Conservation (phyloP, 2,797 vertebrate genomes). For the Bovichtus variegatus region DNA sequence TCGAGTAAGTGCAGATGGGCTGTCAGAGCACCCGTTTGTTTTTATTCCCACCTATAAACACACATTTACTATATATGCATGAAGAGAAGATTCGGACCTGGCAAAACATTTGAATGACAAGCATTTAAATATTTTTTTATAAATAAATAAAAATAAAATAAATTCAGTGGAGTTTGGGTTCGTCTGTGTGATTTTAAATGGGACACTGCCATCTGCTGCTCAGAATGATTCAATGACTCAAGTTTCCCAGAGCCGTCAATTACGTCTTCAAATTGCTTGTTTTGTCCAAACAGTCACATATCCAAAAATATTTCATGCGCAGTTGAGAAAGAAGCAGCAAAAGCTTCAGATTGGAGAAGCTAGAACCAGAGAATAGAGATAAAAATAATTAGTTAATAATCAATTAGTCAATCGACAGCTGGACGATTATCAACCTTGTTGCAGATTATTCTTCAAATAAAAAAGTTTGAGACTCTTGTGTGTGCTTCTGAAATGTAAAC, state of each 20-base stretch:
- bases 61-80: background rate
- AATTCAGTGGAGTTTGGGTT: background rate
- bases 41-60: background rate
- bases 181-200: constrained; percentile 41
- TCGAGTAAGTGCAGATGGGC: constrained; percentile 85
- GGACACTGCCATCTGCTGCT: constrained; percentile 81
- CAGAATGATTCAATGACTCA: constrained; percentile 9
- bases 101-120: background rate
- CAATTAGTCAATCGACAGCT: too few relatives aligned
- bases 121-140: background rate
- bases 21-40: background rate
- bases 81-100: background rate
- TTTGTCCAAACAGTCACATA: background rate
- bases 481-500: too few relatives aligned
- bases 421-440: too few relatives aligned
- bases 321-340: background rate
- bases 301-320: background rate
- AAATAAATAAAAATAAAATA: background rate
- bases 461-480: too few relatives aligned
- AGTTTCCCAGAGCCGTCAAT: too few relatives aligned
- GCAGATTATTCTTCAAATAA: too few relatives aligned
- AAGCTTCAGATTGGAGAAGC: too few relatives aligned
- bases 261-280: background rate
- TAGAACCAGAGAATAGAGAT: too few relatives aligned
- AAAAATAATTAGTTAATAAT: too few relatives aligned